A percentile compares a stretch with the other conserved stretches of the same genome.
phyloP scores from a whole-genome alignment of 2,888 invertebrate species.

The Cheilosia impressa region DNA sequence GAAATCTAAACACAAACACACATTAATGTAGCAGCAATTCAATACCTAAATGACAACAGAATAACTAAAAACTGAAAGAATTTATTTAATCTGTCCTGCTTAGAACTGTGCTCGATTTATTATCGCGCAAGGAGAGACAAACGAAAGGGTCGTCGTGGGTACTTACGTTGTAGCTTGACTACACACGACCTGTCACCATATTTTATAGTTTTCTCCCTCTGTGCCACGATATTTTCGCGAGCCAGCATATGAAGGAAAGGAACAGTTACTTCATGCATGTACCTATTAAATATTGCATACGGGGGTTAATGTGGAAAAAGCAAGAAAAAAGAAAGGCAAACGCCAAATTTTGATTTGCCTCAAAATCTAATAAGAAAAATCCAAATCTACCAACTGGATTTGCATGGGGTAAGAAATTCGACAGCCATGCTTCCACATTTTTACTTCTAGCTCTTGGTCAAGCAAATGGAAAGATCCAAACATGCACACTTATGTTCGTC shows the following conservation, averaged over 20 bases:
- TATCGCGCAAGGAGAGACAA: conserved; percentile 13
- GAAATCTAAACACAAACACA: neutral
- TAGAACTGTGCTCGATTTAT: conserved; percentile 25
- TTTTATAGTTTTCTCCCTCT: neutral
- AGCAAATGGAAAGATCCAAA: neutral
- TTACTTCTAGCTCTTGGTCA: too few relatives aligned
- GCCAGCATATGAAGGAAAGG: neutral
- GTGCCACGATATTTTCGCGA: neutral
- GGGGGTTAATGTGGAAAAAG: neutral
- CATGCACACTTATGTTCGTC: conserved; percentile 14
- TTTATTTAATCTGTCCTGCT: conserved; percentile 36
- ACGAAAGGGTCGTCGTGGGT: conserved; percentile 35
- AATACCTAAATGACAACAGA: conserved; percentile 2
- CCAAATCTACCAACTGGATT: neutral
- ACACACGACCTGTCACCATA: conserved; percentile 38
- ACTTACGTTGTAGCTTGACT: conserved; percentile 41
- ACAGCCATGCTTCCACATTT: neutral
- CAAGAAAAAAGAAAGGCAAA: neutral
- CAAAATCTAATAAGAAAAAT: neutral
- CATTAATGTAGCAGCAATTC: neutral
- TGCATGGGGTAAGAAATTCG: neutral
- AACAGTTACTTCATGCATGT: neutral
- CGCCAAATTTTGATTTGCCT: neutral
- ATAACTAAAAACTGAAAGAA: neutral
- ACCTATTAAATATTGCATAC: neutral